Evolutionary conservation across 2,113 vertebrate genomes (phyloP), one percentile per base, ranked within the genome.

Genomic region (Cephalopholis sonnerati): DNA sequence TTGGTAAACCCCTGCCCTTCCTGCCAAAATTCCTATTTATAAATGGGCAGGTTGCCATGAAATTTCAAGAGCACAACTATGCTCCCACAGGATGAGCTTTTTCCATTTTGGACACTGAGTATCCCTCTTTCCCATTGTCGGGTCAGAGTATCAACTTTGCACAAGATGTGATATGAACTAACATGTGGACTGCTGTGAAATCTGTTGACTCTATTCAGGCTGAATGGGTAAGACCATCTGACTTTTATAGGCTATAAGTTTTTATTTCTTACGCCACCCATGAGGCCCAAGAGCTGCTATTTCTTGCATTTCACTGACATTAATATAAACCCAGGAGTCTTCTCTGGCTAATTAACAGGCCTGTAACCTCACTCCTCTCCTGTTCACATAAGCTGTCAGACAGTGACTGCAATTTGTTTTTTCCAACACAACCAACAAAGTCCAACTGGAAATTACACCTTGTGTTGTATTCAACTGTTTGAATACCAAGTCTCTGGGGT

Each of bases 101-200:
- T 76, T 57, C 39, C 44, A 51, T 36, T 76, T 81, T 69, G 29
- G 41, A 83, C 18, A 59, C 15, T 9, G 3, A 77, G 15, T 64
- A 16, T 65, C 61, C 39, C 18, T 61, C 36, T 74, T 54, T 2
- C 41, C 27, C 20, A 77, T 36, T 10, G 17, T 7, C 1, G 6
- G 7, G 51, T 65, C 68, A 71, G 61, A 62, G 25, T 18, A 25
- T 32, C 67, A 65, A 53, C 9, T 67, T 68, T 48, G 50, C 61
- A 24, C 17, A 57, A 72, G 12, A 5, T 62, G 50, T 55, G 5
- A 18, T 4, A 39, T 74, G 27, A 70, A 25, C 25, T 24, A 36
- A 48, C 20, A 16, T 36, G 18, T 9, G 25, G 57, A 46, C 22
- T 24, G 2, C 27, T 4, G 22, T 55, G 25, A 48, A 16, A 25